These are phyloP conservation scores for Monoplex corrugatus DNA, from an alignment of 2,888 invertebrate genomes.

Conservation along the genomic window DNA sequence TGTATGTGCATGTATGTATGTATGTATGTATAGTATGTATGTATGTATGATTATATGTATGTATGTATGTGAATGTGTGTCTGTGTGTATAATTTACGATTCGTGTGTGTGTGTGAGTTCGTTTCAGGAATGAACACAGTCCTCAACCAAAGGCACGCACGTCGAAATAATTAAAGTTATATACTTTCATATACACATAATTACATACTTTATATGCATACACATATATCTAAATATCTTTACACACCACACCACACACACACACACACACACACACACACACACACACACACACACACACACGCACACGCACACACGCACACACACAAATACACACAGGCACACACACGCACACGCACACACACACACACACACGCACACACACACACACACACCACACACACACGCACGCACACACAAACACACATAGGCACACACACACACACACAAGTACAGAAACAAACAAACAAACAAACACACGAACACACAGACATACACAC, in stretches of 20 bases:
- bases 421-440: not conserved
- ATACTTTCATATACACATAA: too few species aligned
- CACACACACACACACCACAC: slow-evolving; percentile 22
- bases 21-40: not conserved
- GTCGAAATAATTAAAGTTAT: too few species aligned
- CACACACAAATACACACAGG: not conserved
- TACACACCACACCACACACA: too few species aligned
- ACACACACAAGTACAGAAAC: too few species aligned
- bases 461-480: too few species aligned
- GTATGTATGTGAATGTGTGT: slow-evolving; percentile 13
- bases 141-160: too few species aligned
- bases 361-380: not conserved
- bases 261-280: not conserved
- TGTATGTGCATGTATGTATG: not conserved
- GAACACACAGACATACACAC: too few species aligned
- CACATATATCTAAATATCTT: too few species aligned
- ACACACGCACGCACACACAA: not conserved
- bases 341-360: not conserved
- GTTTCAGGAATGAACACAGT: too few species aligned
- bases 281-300: not conserved
- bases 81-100: too few species aligned
- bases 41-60: not conserved
- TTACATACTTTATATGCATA: not conserved
- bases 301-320: not conserved
- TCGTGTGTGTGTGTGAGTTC: too few species aligned